Evolutionary conservation across 2,888 invertebrate genomes (phyloP).

Genomic region (Enchytraeus crypticus): DNA sequence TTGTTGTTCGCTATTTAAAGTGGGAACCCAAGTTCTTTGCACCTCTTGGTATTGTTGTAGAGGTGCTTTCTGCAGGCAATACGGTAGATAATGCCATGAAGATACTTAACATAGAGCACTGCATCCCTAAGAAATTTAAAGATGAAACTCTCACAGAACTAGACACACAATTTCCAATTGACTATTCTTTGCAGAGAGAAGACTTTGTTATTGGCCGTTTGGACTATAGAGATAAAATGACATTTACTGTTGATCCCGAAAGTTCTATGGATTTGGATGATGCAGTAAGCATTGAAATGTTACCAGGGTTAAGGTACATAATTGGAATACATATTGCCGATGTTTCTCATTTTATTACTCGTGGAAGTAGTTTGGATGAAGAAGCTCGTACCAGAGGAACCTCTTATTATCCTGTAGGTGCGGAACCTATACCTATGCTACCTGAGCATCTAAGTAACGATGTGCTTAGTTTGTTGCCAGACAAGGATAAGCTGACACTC

Average conservation of each 20-base stretch:
- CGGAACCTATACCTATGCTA: conserved; percentile 74
- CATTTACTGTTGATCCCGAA: conserved; percentile 86
- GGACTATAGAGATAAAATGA: conserved; percentile 51
- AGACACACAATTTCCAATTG: conserved; percentile 23
- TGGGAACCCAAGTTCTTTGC: conserved; percentile 34
- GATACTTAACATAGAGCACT: conserved; percentile 35
- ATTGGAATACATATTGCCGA: conserved; percentile 88
- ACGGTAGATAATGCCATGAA: conserved; percentile 29
- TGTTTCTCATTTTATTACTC: conserved; percentile 71
- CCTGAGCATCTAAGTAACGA: conserved; percentile 69
- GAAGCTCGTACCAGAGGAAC: conserved; percentile 72
- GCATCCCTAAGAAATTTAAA: conserved; percentile 28
- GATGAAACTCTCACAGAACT: conserved; percentile 28
- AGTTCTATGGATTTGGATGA: conserved; percentile 89
- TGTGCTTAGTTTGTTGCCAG: conserved; percentile 50
- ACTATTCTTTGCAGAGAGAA: conserved; percentile 37
- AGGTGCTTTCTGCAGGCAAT: conserved; percentile 31
- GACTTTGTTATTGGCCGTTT: conserved; percentile 39
- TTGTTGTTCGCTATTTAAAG: conserved; percentile 38
- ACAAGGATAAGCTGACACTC: conserved; percentile 60
- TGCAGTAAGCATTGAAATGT: conserved; percentile 69
- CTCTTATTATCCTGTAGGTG: conserved; percentile 29
- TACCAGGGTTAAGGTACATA: conserved; percentile 56
- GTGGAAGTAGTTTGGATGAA: conserved; percentile 57
- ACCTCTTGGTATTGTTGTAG: conserved; percentile 39